Evolutionary conservation across 2,797 vertebrate species (phyloP), one percentile per base, ranked within the genome.

Genomic region (Hylomyscus alleni): DNA sequence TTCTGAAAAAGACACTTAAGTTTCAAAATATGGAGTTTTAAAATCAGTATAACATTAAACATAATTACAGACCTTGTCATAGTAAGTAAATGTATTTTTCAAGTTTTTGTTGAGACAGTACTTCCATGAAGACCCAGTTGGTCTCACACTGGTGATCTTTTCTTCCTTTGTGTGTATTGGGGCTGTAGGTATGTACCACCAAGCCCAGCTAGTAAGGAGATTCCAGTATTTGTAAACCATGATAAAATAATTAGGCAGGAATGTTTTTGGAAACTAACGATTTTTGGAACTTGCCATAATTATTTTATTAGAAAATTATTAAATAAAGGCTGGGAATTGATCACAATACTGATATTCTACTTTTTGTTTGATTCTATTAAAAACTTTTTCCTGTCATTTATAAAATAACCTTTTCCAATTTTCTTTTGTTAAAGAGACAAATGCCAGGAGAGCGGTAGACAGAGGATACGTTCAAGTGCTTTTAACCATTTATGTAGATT

Each of bases 401-500:
- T 94, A 95, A 92, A 94, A 93, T 98, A 92, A 97, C 94, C 56
- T 98, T 97, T 96, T 3, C 94, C 91, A 97, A 93, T 96, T 97
- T 97, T 97, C 91, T 96, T 97, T 97, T 97, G 95, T 90, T 95
- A 67, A 98, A 99, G 98, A 99, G 98, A 99, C 99, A 67, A 99
- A 99, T 97, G 99, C 99, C 97, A 99, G 99, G 50, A 99, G 99
- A 97, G 99, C 99, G 62, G 99, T 99, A 98, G 99, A 99, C 97
- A 98, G 98, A 97, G 99, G 98, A 96, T 99, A 99, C n/a, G 98
- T 99, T 78, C 98, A 99, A 19, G 95, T 98, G 82, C 98, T 99
- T 97, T 99, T 99, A 91, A 97, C 99, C 1, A 98, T 99, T 96
- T 99, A 99, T 98, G 98, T 99, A 98, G 99, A 99, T 98, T 99